These are phyloP conservation scores for Limenitis arthemis DNA, from an alignment of 2,888 invertebrate genomes.

Conservation along the genomic window DNA sequence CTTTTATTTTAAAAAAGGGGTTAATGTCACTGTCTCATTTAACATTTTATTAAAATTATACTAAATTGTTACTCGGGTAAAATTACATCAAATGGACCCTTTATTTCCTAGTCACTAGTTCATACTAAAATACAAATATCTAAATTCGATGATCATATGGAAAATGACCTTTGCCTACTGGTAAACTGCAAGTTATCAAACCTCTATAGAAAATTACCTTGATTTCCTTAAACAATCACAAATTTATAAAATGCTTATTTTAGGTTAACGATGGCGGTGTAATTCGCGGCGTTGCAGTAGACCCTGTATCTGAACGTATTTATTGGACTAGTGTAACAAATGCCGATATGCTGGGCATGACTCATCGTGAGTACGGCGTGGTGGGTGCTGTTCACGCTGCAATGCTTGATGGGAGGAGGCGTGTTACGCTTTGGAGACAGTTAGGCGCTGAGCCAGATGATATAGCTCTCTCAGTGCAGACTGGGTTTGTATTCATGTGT, in stretches of 20 bases:
- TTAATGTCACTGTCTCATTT: too few species aligned
- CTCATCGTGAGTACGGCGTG: slow-evolving; percentile 25
- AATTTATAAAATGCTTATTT: not conserved
- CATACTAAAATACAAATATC: too few species aligned
- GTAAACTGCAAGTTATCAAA: too few species aligned
- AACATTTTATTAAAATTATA: too few species aligned
- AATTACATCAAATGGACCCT: too few species aligned
- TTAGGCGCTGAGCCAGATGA: slow-evolving; percentile 77
- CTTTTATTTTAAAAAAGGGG: too few species aligned
- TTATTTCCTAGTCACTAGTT: too few species aligned
- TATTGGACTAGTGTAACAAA: slow-evolving; percentile 75
- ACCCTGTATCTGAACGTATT: slow-evolving; percentile 77
- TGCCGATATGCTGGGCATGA: slow-evolving; percentile 33
- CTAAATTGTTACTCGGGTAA: too few species aligned
- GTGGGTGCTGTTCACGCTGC: slow-evolving; percentile 40
- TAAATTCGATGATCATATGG: too few species aligned
- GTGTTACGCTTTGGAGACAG: slow-evolving; percentile 63
- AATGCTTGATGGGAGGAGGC: slow-evolving; percentile 71
- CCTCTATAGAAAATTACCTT: too few species aligned
- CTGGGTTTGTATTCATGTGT: slow-evolving; percentile 48
- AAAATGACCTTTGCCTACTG: too few species aligned
- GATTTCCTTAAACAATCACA: too few species aligned
- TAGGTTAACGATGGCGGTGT: slow-evolving; percentile 71
- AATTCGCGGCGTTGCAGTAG: slow-evolving; percentile 82
- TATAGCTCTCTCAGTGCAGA: slow-evolving; percentile 77